phyloP scores from a whole-genome alignment of 2,113 vertebrate genomes.

The Cichladusa arquata region DNA sequence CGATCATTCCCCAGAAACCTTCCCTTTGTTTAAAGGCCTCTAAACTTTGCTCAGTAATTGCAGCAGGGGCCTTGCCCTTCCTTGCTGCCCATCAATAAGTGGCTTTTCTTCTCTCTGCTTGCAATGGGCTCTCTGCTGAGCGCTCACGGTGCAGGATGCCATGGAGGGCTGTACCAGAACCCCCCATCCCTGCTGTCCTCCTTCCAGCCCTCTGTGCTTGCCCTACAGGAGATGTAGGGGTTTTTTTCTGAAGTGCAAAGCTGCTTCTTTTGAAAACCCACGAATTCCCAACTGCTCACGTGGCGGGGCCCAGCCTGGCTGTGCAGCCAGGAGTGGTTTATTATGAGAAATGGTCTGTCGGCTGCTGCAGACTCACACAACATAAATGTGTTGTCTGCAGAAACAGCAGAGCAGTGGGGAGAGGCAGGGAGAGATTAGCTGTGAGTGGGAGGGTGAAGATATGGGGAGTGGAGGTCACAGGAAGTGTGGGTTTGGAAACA shows the following conservation, averaged over 20 bases:
- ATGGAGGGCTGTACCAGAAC: neutral
- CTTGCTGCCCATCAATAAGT: neutral
- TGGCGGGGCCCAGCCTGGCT: neutral
- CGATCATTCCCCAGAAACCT: neutral
- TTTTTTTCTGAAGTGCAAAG: neutral
- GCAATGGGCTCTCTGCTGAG: fast-evolving
- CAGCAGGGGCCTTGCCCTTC: neutral
- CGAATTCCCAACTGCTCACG: fast-evolving
- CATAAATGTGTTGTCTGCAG: neutral
- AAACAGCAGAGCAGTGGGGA: neutral
- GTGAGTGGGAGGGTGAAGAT: constrained; percentile 22
- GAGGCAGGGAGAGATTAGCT: constrained; percentile 3
- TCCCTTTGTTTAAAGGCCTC: neutral
- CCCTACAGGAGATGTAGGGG: neutral
- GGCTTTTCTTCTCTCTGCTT: neutral
- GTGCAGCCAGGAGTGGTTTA: constrained; percentile 19
- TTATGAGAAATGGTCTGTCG: constrained; percentile 40
- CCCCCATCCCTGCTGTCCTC: fast-evolving
- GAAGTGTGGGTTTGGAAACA: constrained; percentile 18
- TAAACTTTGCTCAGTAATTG: neutral
- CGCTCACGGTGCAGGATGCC: fast-evolving
- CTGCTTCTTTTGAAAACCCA: neutral
- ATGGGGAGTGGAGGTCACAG: neutral
- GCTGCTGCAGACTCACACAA: neutral
- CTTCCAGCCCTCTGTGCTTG: neutral